These are phyloP conservation scores for Cacoxenus indagator DNA, from an alignment of 2,888 invertebrate species.

Conservation along the genomic window DNA sequence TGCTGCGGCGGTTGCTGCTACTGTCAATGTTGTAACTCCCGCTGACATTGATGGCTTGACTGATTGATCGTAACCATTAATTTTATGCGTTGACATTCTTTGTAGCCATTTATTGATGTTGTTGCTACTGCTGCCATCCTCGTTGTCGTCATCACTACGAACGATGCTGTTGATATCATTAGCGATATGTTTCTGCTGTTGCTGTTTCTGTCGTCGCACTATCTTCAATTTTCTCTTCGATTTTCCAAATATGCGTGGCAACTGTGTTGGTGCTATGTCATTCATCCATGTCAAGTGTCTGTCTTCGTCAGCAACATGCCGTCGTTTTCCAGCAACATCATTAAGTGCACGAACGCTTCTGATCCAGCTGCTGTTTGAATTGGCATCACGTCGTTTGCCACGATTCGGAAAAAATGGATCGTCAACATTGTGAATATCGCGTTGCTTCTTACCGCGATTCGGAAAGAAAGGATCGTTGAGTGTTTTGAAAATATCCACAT, in stretches of 20 bases:
- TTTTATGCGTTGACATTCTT: conserved; percentile 65
- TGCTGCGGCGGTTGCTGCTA: conserved; percentile 11
- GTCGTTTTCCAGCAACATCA: neutral
- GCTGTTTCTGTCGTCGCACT: conserved; percentile 30
- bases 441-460: conserved; percentile 67
- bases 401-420: conserved; percentile 69
- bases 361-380: conserved; percentile 17
- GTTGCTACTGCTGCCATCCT: neutral
- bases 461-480: conserved; percentile 66
- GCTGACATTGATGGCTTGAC: conserved; percentile 64
- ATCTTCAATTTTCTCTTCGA: conserved; percentile 39
- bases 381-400: conserved; percentile 45
- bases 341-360: conserved; percentile 14
- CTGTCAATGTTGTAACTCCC: conserved; percentile 26
- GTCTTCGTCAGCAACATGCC: conserved; percentile 2
- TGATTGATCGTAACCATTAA: conserved; percentile 68
- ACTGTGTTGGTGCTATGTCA: conserved; percentile 17
- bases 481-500: conserved; percentile 38
- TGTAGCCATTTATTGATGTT: conserved; percentile 49
- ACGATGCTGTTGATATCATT: conserved; percentile 22
- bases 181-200: conserved; percentile 31
- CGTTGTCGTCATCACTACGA: conserved; percentile 1
- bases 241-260: conserved; percentile 37
- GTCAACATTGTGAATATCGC: conserved; percentile 67
- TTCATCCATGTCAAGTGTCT: conserved; percentile 20